Base-by-base conservation (phyloP, 2,113 vertebrate genomes). In the Apeltes quadracus region DNA sequence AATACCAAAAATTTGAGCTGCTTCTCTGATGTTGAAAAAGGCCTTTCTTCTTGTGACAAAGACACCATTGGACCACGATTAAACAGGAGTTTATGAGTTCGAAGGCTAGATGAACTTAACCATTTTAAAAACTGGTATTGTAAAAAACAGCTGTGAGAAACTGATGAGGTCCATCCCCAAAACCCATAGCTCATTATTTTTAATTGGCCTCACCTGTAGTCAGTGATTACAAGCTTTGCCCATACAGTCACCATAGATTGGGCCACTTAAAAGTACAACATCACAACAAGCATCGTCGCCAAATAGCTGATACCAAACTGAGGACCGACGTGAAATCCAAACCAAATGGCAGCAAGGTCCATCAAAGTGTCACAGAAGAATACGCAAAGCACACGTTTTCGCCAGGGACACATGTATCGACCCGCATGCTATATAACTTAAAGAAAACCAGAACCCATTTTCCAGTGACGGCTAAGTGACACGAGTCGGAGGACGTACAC, bases 111-210 rank as follows among this genome's bases (percentile, higher is more conserved):
- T 38, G 32, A 38, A 11, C 27, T 36, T 16, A 16, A 63, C 32
- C 29, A 32, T 34, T 34, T 34, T 6, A 34, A 15, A 27, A 46
- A 44, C 6, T 44, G 18, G 58, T 29, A 32, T 36, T 18, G 32
- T 38, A n/a, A 36, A 29, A 48, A 13, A 64, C 20, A 65, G 34
- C 34, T n/a, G 11, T 8, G 22, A 25, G n/a, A 54, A 54, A 36
- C 8, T 18, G 57, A 63, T 51, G 56, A 32, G 44, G 27, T 51
- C 34, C 1, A 5, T 13, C 29, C 15, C 25, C 50, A 51, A 54
- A 32, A 36, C 58, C 22, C 59, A 48, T 23, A 25, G 64, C 44
- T 69, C 59, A 77, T 82, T 77, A 82, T 64, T 68, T 69, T 58
- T 63, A 64, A 82, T 54, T 22, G 53, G 36, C 38, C 29, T 51